Evolutionary conservation across 1,140 invertebrate species (phyloP).

Genomic region (Potamilus streckersoni): DNA sequence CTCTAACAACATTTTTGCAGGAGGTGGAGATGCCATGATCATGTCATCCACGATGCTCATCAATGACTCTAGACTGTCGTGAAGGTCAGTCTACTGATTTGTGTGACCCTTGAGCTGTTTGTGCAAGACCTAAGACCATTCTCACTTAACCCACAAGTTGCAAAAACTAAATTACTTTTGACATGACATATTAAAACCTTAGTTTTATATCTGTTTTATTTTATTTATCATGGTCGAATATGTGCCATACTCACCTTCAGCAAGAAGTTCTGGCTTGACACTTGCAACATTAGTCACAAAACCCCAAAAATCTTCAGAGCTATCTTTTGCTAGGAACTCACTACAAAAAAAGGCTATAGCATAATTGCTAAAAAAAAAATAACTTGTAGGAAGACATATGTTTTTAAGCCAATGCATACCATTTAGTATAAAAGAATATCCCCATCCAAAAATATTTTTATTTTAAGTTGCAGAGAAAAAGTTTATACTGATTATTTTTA

Average conservation of each 20-base stretch:
- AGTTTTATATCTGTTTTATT: background rate
- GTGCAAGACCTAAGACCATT: too few species aligned
- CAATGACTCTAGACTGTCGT: too few species aligned
- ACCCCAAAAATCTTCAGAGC: slow-evolving; percentile 66
- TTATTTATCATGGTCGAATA: background rate
- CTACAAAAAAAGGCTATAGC: slow-evolving; percentile 45
- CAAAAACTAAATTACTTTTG: background rate
- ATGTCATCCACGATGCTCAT: too few species aligned
- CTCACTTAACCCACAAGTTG: too few species aligned
- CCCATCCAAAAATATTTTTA: too few species aligned
- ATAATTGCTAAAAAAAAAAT: slow-evolving; percentile 5
- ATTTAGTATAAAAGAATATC: too few species aligned
- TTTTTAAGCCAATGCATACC: background rate
- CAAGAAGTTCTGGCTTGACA: slow-evolving; percentile 46
- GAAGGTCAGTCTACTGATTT: too few species aligned
- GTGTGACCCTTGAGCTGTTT: background rate
- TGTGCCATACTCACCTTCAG: slow-evolving; percentile 36
- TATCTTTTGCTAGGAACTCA: slow-evolving; percentile 69
- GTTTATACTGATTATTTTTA: too few species aligned
- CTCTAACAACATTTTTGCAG: too few species aligned
- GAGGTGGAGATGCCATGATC: too few species aligned
- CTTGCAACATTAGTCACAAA: slow-evolving; percentile 62
- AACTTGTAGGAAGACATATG: background rate
- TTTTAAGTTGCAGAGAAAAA: too few species aligned
- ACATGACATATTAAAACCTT: background rate